Evolutionary conservation across 2,888 invertebrate species (phyloP).

Genomic region (Clanis bilineata): DNA sequence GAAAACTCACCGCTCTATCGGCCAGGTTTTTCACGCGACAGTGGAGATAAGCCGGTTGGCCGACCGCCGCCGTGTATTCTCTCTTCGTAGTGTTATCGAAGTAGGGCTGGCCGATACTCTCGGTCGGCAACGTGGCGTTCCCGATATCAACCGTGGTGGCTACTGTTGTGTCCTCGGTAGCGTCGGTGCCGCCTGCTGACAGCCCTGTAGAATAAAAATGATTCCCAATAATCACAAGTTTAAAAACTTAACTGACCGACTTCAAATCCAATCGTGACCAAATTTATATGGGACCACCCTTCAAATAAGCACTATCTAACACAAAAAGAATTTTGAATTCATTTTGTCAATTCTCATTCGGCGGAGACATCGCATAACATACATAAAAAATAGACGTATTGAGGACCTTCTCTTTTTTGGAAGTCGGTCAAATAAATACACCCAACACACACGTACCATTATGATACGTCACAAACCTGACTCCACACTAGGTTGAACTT

Average conservation of each 20-base stretch:
- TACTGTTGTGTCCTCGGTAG: constrained; percentile 39
- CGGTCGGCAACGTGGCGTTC: constrained; percentile 59
- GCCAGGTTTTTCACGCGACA: constrained; percentile 93
- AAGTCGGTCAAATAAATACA: too few relatives aligned
- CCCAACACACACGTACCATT: too few relatives aligned
- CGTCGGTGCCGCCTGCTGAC: constrained; percentile 60
- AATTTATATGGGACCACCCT: too few relatives aligned
- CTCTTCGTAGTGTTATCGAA: constrained; percentile 92
- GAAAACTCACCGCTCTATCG: constrained; percentile 90
- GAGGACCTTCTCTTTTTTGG: too few relatives aligned
- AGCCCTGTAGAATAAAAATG: constrained; percentile 45
- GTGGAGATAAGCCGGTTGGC: constrained; percentile 92
- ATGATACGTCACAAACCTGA: too few relatives aligned
- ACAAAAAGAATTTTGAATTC: too few relatives aligned
- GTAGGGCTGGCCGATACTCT: constrained; percentile 91
- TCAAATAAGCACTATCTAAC: too few relatives aligned
- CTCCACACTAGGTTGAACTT: too few relatives aligned
- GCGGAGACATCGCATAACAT: too few relatives aligned
- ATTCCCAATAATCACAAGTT: background rate
- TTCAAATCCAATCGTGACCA: too few relatives aligned
- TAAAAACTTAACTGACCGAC: background rate
- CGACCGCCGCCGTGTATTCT: constrained; percentile 92
- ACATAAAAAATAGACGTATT: too few relatives aligned
- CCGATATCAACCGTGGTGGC: constrained; percentile 41
- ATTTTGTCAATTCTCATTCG: too few relatives aligned